Evolutionary conservation across 2,797 vertebrate species (phyloP).

Genomic region (Gymnocypris eckloni): DNA sequence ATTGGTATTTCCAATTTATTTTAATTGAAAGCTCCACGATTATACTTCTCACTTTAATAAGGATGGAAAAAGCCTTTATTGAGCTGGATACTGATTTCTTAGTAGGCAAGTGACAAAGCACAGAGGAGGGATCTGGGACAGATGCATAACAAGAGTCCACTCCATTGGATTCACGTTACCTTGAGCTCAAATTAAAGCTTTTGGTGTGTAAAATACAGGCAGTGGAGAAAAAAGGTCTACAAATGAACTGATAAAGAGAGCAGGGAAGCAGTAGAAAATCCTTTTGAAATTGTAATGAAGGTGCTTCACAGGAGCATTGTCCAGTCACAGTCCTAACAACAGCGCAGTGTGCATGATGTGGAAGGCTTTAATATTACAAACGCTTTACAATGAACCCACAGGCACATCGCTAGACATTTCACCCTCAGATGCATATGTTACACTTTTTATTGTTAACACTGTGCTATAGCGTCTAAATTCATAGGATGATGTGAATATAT

Average conservation of each 20-base stretch:
- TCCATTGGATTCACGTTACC: slow-evolving; percentile 16
- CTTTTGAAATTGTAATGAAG: slow-evolving; percentile 63
- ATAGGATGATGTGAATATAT: neutral
- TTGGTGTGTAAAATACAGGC: slow-evolving; percentile 50
- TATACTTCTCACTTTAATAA: neutral
- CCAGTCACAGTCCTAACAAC: slow-evolving; percentile 41
- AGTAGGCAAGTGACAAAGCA: neutral
- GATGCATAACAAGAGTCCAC: slow-evolving; percentile 28
- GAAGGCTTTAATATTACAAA: neutral
- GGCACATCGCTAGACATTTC: neutral
- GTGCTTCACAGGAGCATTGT: slow-evolving; percentile 43
- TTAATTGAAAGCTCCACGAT: slow-evolving; percentile 6
- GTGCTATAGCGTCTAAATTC: slow-evolving; percentile 6
- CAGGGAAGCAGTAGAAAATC: slow-evolving; percentile 31
- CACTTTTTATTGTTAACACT: neutral
- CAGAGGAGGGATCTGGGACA: slow-evolving; percentile 20
- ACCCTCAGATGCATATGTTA: neutral
- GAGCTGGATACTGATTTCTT: neutral
- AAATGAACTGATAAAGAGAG: slow-evolving; percentile 54
- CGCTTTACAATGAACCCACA: slow-evolving; percentile 9
- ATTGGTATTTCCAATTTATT: neutral
- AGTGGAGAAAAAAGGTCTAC: slow-evolving; percentile 25
- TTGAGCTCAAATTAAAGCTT: slow-evolving; percentile 41
- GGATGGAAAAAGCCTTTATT: neutral
- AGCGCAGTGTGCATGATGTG: slow-evolving; percentile 9